Conservation (phyloP, 2,797 vertebrate species). For the Hemibagrus guttatus region DNA sequence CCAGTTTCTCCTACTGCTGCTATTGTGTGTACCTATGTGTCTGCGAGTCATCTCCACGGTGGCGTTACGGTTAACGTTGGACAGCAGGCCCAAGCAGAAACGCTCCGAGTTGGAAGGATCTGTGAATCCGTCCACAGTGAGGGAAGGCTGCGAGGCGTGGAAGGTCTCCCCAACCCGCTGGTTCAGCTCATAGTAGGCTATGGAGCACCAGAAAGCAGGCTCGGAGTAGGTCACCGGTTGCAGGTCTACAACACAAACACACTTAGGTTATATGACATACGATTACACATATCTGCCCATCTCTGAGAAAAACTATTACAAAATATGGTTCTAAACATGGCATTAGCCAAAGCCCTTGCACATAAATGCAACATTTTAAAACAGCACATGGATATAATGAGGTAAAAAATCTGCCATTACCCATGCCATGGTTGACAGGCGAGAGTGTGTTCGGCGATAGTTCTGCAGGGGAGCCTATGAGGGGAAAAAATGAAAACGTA, state of each 20-base stretch:
- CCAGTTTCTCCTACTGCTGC: not conserved
- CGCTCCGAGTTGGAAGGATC: slow-evolving; percentile 97
- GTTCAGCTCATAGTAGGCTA: slow-evolving; percentile 98
- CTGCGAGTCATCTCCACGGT: slow-evolving; percentile 98
- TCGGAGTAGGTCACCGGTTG: slow-evolving; percentile 97
- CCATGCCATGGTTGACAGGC: slow-evolving; percentile 92
- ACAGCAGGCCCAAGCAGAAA: slow-evolving; percentile 94
- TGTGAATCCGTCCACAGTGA: slow-evolving; percentile 96
- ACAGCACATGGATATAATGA: not conserved
- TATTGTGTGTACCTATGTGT: slow-evolving; percentile 85
- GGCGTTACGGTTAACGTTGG: slow-evolving; percentile 95
- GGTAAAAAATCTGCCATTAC: slow-evolving; percentile 69
- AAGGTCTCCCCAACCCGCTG: slow-evolving; percentile 98
- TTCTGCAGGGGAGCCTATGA: slow-evolving; percentile 92
- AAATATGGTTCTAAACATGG: not conserved
- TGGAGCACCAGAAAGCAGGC: slow-evolving; percentile 99
- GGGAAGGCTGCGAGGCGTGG: slow-evolving; percentile 94
- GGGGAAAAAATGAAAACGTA: slow-evolving; percentile 26
- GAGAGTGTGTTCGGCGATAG: slow-evolving; percentile 92
- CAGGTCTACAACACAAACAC: slow-evolving; percentile 76
- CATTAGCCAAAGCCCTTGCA: slow-evolving; percentile 70
- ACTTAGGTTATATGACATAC: not conserved
- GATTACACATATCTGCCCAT: not conserved
- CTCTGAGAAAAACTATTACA: not conserved
- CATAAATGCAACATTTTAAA: slow-evolving; percentile 57